A percentile compares a stretch with the other conserved stretches of the same genome.
Conservation (phyloP, 2,888 invertebrate genomes). For the Tholera decimalis region DNA sequence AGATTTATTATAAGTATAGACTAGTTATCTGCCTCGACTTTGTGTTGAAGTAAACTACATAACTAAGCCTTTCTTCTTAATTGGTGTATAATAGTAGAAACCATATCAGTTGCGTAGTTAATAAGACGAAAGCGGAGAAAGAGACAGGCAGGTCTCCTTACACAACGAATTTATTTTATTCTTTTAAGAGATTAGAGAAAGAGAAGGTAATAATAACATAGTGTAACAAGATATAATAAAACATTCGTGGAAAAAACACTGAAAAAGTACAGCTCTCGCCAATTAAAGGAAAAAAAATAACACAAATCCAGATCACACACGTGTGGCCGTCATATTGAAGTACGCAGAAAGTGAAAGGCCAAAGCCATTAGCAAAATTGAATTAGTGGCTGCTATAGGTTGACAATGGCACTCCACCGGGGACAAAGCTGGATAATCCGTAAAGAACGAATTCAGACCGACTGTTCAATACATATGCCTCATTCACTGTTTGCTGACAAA, state of each 20-base stretch:
- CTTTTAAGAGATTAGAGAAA: no score
- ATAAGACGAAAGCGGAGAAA: not conserved
- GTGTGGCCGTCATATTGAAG: slow-evolving; percentile 20
- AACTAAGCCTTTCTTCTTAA: not conserved
- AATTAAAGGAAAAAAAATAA: not conserved
- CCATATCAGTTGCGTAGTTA: no score
- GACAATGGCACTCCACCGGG: slow-evolving; percentile 75
- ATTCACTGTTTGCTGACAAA: slow-evolving; percentile 65
- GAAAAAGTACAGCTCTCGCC: not conserved
- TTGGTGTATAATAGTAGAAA: no score
- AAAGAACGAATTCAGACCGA: slow-evolving; percentile 64
- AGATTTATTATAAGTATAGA: no score
- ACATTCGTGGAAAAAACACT: not conserved
- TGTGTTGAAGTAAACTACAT: no score
- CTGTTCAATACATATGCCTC: slow-evolving; percentile 53
- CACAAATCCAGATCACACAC: slow-evolving; percentile 40
- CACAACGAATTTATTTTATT: not conserved
- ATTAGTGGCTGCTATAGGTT: slow-evolving; percentile 78
- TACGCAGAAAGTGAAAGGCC: slow-evolving; percentile 68
- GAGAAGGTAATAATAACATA: no score
- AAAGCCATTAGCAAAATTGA: slow-evolving; percentile 82
- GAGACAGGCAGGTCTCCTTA: not conserved
- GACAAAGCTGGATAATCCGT: slow-evolving; percentile 71
- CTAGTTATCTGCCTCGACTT: no score
- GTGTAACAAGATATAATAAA: no score